Evolutionary conservation across 2,888 invertebrate genomes (phyloP), one percentile per base, ranked within the genome.

Genomic region (Chrysotoxum bicinctum): DNA sequence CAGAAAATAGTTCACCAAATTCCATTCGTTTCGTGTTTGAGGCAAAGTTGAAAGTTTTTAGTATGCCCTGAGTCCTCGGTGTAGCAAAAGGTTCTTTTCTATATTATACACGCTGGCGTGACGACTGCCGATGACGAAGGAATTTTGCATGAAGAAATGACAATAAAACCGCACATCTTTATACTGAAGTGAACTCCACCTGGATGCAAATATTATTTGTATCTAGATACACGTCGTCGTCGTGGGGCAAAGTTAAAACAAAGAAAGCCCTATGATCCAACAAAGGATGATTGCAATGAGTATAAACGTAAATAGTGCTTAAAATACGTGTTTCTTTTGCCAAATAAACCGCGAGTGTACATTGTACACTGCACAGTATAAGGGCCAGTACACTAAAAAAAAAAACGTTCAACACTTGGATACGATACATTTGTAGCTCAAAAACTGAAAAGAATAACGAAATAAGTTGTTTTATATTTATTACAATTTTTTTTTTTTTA

Each of bases 11-110:
- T 85, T 85, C 69, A 77, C 68, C 73, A 45, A 76, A 81, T 85
- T 85, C 77, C 76, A 81, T 77, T 85, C 70, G 54, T 68, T 85
- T 85, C 84, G 73, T 85, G 85, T 85, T 72, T 85, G 76, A 77
- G 73, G 81, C 76, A 81, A 85, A 81, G 76, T 77, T 76, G 76
- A 81, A 85, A 85, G 72, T 85, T 85, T 54, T 80, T 68, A 60
- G 66, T 72, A 73, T 73, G 73, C 52, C 56, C 54, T 10, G 48
- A 43, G 64, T 75, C 23, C 48, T 9, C 60, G 54, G 19, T 60
- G 73, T 68, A 68, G 68, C 54, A 56, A 68, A 74, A 75, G 70
- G 68, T 69, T 58, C 35, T 7, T 21, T 14, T 58, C 6, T 35
- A 58, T 19, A 21, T 12, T 12, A 45, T 45, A 30, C 16, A 56